A percentile compares a stretch with the other conserved stretches of the same genome.
These are phyloP conservation scores for Macrophya alboannulata DNA, from an alignment of 2,888 invertebrate species.

Conservation along the genomic window DNA sequence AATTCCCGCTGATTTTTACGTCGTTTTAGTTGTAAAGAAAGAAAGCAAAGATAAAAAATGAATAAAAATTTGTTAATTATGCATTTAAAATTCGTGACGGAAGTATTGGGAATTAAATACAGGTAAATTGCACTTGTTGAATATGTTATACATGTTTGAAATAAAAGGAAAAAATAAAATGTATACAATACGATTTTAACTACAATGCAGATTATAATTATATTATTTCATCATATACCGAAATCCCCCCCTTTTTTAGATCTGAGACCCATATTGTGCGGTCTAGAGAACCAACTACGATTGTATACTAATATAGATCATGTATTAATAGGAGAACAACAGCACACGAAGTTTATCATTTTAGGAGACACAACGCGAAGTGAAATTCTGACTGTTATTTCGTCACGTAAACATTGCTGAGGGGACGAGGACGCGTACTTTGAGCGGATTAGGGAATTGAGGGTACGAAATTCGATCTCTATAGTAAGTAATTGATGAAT, in stretches of 20 bases:
- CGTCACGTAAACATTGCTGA: too few relatives aligned
- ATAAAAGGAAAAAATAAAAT: not conserved
- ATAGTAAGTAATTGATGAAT: not conserved
- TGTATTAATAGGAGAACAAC: too few relatives aligned
- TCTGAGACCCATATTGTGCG: too few relatives aligned
- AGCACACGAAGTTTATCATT: too few relatives aligned
- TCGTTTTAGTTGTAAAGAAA: not conserved
- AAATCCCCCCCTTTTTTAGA: too few relatives aligned
- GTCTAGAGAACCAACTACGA: too few relatives aligned
- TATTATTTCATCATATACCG: not conserved
- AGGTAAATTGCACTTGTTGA: constrained; percentile 4
- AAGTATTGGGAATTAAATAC: not conserved
- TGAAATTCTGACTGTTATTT: too few relatives aligned
- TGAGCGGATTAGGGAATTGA: not conserved
- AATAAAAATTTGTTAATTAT: not conserved
- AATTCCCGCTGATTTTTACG: not conserved
- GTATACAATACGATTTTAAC: constrained; percentile 6
- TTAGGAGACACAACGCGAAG: too few relatives aligned
- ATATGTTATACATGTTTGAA: constrained; percentile 1
- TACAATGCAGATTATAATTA: not conserved
- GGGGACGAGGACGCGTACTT: not conserved
- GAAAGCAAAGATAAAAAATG: too few relatives aligned
- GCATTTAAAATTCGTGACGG: not conserved
- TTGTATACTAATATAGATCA: too few relatives aligned
- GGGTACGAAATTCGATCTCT: not conserved